Evolutionary conservation across 1,140 invertebrate species (phyloP).

Genomic region (Hermatobates lingyangjiaoensis): DNA sequence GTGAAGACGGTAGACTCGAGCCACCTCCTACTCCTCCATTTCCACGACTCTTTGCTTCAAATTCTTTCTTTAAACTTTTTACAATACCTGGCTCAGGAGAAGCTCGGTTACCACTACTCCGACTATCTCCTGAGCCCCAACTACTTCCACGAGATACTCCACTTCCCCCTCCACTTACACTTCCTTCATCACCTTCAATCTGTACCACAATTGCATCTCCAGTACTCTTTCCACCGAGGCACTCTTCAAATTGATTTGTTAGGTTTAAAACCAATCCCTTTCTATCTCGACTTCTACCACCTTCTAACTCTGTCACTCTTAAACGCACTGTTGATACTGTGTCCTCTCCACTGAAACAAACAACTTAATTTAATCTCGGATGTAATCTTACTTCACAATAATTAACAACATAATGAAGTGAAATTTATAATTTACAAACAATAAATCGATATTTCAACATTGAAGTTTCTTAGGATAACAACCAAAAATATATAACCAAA

Average conservation of each 20-base stretch:
- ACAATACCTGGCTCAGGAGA: conserved; percentile 49
- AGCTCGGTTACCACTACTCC: conserved; percentile 50
- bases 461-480: too few species aligned
- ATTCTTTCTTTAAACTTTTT: conserved; percentile 64
- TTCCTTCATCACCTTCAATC: conserved; percentile 17
- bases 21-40: conserved; percentile 6
- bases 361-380: too few species aligned
- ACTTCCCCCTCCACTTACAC: conserved; percentile 4
- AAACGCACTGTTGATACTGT: conserved; percentile 33
- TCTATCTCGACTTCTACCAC: conserved; percentile 24
- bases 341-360: conserved; percentile 13
- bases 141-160: conserved; percentile 30
- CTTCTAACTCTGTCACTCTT: conserved; percentile 44
- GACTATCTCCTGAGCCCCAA: conserved; percentile 58
- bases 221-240: conserved; percentile 19
- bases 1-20: conserved; percentile 35
- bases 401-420: too few species aligned
- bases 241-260: conserved; percentile 34
- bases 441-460: too few species aligned
- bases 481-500: too few species aligned
- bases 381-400: too few species aligned
- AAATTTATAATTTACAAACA: too few species aligned
- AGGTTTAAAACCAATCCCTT: conserved; percentile 43
- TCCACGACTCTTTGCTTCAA: conserved; percentile 44
- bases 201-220: not conserved